These are phyloP conservation scores for Drosophila eugracilis DNA, from an alignment of 1,140 invertebrate genomes.

Conservation along the genomic window DNA sequence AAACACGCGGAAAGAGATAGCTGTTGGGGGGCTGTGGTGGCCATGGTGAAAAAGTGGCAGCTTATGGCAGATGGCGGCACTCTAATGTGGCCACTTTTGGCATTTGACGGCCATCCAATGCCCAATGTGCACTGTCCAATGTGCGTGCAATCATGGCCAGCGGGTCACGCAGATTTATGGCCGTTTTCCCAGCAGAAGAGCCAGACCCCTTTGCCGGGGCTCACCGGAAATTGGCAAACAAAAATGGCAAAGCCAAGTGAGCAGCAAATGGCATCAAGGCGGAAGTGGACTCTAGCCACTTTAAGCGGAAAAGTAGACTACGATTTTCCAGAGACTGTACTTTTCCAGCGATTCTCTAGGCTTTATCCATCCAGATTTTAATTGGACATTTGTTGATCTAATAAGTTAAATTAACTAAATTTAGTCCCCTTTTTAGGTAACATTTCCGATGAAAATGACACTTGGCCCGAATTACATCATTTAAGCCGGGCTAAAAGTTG, in stretches of 20 bases:
- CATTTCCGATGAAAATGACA: no score
- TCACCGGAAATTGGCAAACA: slow-evolving; percentile 17
- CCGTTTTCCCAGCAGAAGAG: neutral
- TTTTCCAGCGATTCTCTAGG: no score
- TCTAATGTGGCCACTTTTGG: slow-evolving; percentile 44
- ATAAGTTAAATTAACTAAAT: no score
- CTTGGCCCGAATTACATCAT: neutral
- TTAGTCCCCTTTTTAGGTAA: no score
- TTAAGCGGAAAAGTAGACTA: no score
- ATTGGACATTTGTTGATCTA: no score
- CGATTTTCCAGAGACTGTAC: no score
- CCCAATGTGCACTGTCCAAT: no score
- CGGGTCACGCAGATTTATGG: slow-evolving; percentile 37
- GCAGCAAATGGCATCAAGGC: slow-evolving; percentile 4
- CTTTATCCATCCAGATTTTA: no score
- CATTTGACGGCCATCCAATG: slow-evolving; percentile 36
- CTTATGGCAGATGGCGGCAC: slow-evolving; percentile 37
- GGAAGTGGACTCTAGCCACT: slow-evolving; percentile 3
- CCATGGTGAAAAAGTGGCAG: slow-evolving; percentile 7
- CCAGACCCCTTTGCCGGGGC: neutral
- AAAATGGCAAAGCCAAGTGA: slow-evolving; percentile 27
- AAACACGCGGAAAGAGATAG: slow-evolving; percentile 26
- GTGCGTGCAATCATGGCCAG: slow-evolving; percentile 39
- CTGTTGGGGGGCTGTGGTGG: neutral
- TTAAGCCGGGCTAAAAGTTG: neutral